A percentile compares a stretch with the other conserved stretches of the same genome.
Conservation (phyloP, 2,113 vertebrate genomes). For the Agelaius phoeniceus region DNA sequence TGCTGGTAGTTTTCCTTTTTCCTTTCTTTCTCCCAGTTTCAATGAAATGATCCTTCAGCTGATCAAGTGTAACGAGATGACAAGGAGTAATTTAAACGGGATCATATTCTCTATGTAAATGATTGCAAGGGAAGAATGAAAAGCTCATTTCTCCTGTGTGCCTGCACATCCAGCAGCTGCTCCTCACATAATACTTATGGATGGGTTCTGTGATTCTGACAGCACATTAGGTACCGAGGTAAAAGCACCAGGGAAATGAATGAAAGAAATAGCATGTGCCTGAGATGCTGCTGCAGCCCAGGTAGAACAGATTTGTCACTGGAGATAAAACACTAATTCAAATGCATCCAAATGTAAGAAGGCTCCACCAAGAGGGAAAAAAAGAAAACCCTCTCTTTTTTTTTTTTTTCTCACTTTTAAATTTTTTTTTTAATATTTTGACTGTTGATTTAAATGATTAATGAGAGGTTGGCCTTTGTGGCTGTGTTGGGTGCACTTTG, state of each 20-base stretch:
- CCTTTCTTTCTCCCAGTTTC: background rate
- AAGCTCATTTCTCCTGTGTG: constrained; percentile 55
- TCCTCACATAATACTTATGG: constrained; percentile 56
- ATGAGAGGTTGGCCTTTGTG: background rate
- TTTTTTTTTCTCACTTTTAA: background rate
- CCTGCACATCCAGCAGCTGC: constrained; percentile 51
- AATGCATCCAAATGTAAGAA: constrained; percentile 22
- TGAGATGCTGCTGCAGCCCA: constrained; percentile 30
- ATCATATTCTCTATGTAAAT: constrained; percentile 66
- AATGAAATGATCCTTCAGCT: constrained; percentile 51
- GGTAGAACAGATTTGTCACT: constrained; percentile 36
- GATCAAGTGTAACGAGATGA: constrained; percentile 69
- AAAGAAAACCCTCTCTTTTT: too few relatives aligned
- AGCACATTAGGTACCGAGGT: constrained; percentile 35
- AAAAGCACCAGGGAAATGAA: constrained; percentile 43
- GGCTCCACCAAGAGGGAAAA: background rate
- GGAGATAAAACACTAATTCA: constrained; percentile 50
- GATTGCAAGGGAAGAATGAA: constrained; percentile 26
- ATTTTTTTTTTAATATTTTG: fast-evolving
- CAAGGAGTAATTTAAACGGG: constrained; percentile 68
- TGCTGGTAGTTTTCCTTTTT: constrained; percentile 25
- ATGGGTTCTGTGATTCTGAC: constrained; percentile 55
- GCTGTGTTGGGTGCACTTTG: background rate
- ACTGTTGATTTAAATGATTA: constrained; percentile 17
- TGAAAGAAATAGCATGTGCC: constrained; percentile 18